These are phyloP conservation scores for Solenopsis invicta DNA, from an alignment of 1,140 invertebrate species.

Conservation along the genomic window DNA sequence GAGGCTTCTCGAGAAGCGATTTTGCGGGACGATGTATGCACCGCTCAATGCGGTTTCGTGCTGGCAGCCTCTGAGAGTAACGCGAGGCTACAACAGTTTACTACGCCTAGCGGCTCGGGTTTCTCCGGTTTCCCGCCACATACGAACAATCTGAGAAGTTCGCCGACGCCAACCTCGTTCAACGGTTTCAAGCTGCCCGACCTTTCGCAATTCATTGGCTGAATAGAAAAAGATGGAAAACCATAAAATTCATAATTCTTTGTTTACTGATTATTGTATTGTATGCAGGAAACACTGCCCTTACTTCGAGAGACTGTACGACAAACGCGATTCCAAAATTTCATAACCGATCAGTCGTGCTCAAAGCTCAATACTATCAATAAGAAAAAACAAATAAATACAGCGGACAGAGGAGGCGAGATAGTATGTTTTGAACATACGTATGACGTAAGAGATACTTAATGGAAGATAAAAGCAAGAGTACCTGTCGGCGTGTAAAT, in stretches of 20 bases:
- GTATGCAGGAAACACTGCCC: constrained; percentile 62
- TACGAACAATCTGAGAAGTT: constrained; percentile 80
- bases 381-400: constrained; percentile 14
- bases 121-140: constrained; percentile 85
- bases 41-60: constrained; percentile 94
- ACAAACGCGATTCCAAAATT: constrained; percentile 40
- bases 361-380: constrained; percentile 30
- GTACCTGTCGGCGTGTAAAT: constrained; percentile 78
- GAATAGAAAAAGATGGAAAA: constrained; percentile 62
- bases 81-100: constrained; percentile 76
- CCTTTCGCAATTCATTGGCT: constrained; percentile 89
- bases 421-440: constrained; percentile 34
- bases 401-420: background rate
- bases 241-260: constrained; percentile 49
- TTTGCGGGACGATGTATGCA: constrained; percentile 94
- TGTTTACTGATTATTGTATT: constrained; percentile 65
- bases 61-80: constrained; percentile 84
- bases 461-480: constrained; percentile 48
- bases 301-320: constrained; percentile 65
- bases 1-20: constrained; percentile 94
- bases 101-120: constrained; percentile 72
- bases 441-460: constrained; percentile 13
- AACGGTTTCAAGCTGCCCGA: constrained; percentile 89
- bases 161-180: constrained; percentile 82
- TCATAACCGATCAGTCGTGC: background rate